A percentile compares a stretch with the other conserved stretches of the same genome.
These are phyloP conservation scores for Drosophila subsilvestris DNA, from an alignment of 2,888 invertebrate genomes.

Conservation along the genomic window DNA sequence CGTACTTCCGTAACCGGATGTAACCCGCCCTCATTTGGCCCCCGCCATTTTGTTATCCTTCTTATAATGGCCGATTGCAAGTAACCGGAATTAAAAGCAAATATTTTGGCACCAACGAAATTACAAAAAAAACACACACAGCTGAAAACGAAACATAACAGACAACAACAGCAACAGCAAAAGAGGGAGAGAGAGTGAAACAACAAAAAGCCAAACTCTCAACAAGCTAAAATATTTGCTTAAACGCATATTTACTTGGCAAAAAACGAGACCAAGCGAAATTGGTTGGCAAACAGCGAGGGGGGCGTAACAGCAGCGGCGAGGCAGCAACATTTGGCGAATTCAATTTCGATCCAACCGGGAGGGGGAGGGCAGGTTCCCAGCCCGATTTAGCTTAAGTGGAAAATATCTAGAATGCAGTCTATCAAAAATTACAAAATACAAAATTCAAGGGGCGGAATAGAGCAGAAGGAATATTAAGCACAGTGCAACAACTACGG, in stretches of 20 bases:
- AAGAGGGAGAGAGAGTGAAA: slow-evolving; percentile 11
- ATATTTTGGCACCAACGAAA: slow-evolving; percentile 59
- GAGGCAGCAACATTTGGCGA: slow-evolving; percentile 52
- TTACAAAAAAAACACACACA: slow-evolving; percentile 22
- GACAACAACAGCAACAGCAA: slow-evolving; percentile 2
- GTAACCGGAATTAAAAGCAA: slow-evolving; percentile 73
- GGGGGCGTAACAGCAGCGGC: slow-evolving; percentile 11
- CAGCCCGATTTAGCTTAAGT: neutral
- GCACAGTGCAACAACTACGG: too few relatives aligned
- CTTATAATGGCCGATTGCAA: slow-evolving; percentile 57
- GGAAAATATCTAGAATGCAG: slow-evolving; percentile 59
- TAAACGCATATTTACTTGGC: slow-evolving; percentile 73
- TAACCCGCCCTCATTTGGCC: neutral
- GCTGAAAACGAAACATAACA: slow-evolving; percentile 10
- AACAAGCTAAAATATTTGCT: slow-evolving; percentile 72
- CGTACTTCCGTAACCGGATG: neutral
- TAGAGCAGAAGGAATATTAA: neutral
- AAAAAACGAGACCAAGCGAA: slow-evolving; percentile 60
- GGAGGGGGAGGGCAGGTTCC: slow-evolving; percentile 10
- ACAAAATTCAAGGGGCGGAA: slow-evolving; percentile 2
- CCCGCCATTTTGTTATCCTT: slow-evolving; percentile 48
- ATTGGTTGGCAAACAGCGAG: slow-evolving; percentile 65
- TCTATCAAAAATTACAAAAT: slow-evolving; percentile 76
- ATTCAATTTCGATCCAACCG: slow-evolving; percentile 62
- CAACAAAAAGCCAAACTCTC: slow-evolving; percentile 49